A percentile compares a stretch with the other conserved stretches of the same genome.
Evolutionary conservation across 2,888 invertebrate genomes (phyloP).

Genomic region (Ypsolopha sequella): DNA sequence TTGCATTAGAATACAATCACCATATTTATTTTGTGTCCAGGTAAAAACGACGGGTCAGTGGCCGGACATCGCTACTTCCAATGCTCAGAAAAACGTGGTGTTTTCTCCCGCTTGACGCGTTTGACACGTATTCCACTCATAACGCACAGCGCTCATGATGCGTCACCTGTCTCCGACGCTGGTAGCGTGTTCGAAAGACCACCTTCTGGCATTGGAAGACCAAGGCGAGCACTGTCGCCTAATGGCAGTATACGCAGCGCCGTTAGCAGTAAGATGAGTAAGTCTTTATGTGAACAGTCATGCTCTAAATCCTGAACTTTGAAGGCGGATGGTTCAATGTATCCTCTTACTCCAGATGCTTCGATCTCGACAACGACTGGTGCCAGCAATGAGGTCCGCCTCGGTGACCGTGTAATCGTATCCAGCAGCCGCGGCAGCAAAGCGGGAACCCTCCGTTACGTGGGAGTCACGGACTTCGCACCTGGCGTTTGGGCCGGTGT

Average conservation of each 20-base stretch:
- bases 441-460: conserved; percentile 86
- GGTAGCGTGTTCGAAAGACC: conserved; percentile 62
- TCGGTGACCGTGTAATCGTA: conserved; percentile 94
- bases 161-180: conserved; percentile 56
- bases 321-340: too few relatives aligned
- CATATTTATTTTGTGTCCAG: conserved; percentile 52
- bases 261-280: conserved; percentile 68
- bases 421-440: conserved; percentile 90
- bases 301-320: too few relatives aligned
- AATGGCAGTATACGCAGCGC: conserved; percentile 64
- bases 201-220: conserved; percentile 53
- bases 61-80: conserved; percentile 94
- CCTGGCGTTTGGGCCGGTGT: conserved; percentile 96
- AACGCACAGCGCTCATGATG: conserved; percentile 61
- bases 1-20: too few relatives aligned
- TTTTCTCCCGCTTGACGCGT: conserved; percentile 91
- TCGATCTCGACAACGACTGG: conserved; percentile 53
- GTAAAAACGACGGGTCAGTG: conserved; percentile 97
- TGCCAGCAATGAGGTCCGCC: conserved; percentile 70
- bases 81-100: conserved; percentile 92
- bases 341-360: conserved; percentile 35
- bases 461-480: conserved; percentile 93
- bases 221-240: conserved; percentile 53
- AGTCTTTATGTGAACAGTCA: conserved; percentile 14
- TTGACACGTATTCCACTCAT: conserved; percentile 80